A percentile compares a stretch with the other conserved stretches of the same genome.
Evolutionary conservation across 2,797 vertebrate genomes (phyloP).

Genomic region (Gobio occitaniae): DNA sequence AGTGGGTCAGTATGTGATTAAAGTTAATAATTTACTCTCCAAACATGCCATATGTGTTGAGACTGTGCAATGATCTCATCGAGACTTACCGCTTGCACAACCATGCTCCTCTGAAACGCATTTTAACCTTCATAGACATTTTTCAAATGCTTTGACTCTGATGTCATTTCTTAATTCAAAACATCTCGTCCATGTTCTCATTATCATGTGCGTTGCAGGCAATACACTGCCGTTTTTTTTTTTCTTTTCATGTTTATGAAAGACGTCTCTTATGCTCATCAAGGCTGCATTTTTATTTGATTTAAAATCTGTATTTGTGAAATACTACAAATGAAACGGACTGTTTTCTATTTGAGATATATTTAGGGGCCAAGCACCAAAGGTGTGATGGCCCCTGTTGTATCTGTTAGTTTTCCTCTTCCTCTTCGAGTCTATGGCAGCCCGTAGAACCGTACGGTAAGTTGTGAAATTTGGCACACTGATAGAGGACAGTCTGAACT

Average conservation of each 20-base stretch:
- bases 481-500: too few species aligned
- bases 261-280: background rate
- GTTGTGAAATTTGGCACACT: too few species aligned
- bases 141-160: conserved; percentile 45
- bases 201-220: background rate
- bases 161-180: conserved; percentile 45
- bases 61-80: conserved; percentile 52
- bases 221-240: background rate
- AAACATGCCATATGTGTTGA: conserved; percentile 48
- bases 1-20: conserved; percentile 32
- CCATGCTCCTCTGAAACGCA: conserved; percentile 2
- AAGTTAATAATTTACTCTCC: conserved; percentile 62
- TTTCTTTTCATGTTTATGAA: background rate
- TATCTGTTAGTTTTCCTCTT: too few species aligned
- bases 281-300: background rate
- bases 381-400: too few species aligned
- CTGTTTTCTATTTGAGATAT: background rate
- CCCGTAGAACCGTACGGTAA: too few species aligned
- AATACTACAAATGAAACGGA: background rate
- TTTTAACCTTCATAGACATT: conserved; percentile 39
- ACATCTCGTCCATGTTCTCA: background rate
- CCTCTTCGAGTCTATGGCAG: too few species aligned
- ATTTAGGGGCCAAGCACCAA: background rate
- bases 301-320: background rate
- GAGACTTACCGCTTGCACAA: conserved; percentile 49